A percentile compares a stretch with the other conserved stretches of the same genome.
Evolutionary conservation across 2,113 vertebrate genomes (phyloP).

Genomic region (Pungitius pungitius): DNA sequence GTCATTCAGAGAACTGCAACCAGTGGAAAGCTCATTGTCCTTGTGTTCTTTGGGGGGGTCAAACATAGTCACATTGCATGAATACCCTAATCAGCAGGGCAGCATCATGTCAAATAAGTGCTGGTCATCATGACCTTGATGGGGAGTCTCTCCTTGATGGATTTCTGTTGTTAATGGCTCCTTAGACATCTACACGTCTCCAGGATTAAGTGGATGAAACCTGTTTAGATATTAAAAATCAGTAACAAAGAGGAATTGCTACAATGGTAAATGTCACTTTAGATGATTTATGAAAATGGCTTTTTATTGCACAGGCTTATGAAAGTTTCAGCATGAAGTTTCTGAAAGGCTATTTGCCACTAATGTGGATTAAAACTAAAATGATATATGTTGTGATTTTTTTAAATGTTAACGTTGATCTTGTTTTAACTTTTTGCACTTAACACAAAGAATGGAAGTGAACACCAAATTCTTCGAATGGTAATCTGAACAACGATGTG

Average conservation of each 20-base stretch:
- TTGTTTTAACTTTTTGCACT: too few relatives aligned
- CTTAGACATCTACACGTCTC: neutral
- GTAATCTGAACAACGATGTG: neutral
- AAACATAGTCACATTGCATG: conserved; percentile 26
- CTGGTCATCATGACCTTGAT: conserved; percentile 26
- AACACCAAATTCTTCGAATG: neutral
- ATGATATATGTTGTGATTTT: too few relatives aligned
- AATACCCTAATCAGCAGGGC: conserved; percentile 38
- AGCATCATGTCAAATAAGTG: conserved; percentile 19
- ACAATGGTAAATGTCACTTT: neutral
- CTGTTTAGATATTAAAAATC: neutral
- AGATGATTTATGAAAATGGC: neutral
- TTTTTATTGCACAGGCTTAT: neutral
- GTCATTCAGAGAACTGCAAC: neutral
- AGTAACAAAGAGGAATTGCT: neutral
- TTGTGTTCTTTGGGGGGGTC: neutral
- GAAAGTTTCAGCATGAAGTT: neutral
- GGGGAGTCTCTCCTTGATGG: conserved; percentile 17
- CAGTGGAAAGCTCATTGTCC: conserved; percentile 5
- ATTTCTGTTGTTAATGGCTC: conserved; percentile 14
- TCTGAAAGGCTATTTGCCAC: neutral
- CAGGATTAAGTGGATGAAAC: neutral
- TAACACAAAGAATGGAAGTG: too few relatives aligned
- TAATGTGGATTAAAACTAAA: neutral
- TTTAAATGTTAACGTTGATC: too few relatives aligned